These are phyloP conservation scores for Clamator glandarius DNA, from an alignment of 2,797 vertebrate genomes.

Conservation along the genomic window DNA sequence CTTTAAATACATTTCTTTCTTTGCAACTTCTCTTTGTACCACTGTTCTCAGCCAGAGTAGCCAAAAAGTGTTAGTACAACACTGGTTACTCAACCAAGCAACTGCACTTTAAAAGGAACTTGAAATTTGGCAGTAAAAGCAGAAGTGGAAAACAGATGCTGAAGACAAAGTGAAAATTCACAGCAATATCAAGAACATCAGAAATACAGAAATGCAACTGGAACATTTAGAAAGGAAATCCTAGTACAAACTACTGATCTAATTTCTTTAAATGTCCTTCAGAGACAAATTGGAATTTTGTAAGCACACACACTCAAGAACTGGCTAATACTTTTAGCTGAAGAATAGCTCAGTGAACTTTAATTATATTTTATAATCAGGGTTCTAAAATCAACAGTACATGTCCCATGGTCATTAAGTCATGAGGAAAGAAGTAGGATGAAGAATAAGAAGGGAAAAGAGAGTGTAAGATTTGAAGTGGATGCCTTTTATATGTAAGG, in stretches of 20 bases:
- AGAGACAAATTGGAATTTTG: neutral
- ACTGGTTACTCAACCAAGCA: neutral
- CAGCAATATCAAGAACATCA: neutral
- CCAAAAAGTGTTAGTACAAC: neutral
- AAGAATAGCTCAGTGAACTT: neutral
- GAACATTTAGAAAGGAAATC: neutral
- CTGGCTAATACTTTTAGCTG: neutral
- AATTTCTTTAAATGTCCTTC: neutral
- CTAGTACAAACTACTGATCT: neutral
- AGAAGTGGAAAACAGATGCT: conserved; percentile 26
- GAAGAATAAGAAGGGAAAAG: neutral
- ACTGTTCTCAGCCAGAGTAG: neutral
- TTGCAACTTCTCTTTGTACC: neutral
- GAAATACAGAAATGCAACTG: neutral
- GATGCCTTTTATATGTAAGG: neutral
- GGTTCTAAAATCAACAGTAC: neutral
- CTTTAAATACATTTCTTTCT: neutral
- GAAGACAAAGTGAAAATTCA: neutral
- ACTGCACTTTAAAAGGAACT: neutral
- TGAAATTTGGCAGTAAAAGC: neutral
- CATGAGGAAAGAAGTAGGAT: neutral
- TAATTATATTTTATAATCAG: neutral
- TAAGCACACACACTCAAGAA: neutral
- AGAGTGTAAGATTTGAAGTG: neutral
- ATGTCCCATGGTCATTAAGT: neutral